Evolutionary conservation across 2,888 invertebrate species (phyloP).

Genomic region (Sacculina carcini): DNA sequence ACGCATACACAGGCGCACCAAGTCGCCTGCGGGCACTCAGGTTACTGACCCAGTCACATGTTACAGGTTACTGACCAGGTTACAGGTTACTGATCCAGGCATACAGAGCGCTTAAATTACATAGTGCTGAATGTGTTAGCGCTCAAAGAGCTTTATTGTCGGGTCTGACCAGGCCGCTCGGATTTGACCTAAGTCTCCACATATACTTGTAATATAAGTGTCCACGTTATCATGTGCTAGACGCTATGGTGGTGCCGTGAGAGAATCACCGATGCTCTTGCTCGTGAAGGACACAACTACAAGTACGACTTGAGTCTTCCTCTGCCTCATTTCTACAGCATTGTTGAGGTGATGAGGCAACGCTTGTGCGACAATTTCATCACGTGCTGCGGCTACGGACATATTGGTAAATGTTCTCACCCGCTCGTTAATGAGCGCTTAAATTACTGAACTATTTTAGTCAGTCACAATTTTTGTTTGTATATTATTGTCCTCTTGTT

Average conservation of each 20-base stretch:
- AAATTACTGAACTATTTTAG: too few species aligned
- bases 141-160: too few species aligned
- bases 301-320: slow-evolving; percentile 91
- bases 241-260: slow-evolving; percentile 60
- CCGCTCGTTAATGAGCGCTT: too few species aligned
- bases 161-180: not conserved
- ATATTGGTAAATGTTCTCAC: slow-evolving; percentile 76
- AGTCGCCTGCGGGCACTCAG: not conserved
- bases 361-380: slow-evolving; percentile 32
- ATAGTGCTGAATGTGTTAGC: too few species aligned
- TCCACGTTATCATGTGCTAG: not conserved
- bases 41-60: not conserved
- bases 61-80: not conserved
- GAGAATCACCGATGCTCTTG: slow-evolving; percentile 45
- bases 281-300: slow-evolving; percentile 60
- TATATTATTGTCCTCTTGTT: too few species aligned
- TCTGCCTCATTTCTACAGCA: slow-evolving; percentile 47
- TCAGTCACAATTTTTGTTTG: too few species aligned
- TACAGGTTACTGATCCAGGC: not conserved
- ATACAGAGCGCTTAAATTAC: not conserved
- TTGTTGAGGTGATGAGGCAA: slow-evolving; percentile 42
- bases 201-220: too few species aligned
- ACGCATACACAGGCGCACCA: not conserved
- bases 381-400: slow-evolving; percentile 66
- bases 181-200: not conserved